These are phyloP conservation scores for Choristoneura rosaceana DNA, from an alignment of 2,888 invertebrate species.

Conservation along the genomic window DNA sequence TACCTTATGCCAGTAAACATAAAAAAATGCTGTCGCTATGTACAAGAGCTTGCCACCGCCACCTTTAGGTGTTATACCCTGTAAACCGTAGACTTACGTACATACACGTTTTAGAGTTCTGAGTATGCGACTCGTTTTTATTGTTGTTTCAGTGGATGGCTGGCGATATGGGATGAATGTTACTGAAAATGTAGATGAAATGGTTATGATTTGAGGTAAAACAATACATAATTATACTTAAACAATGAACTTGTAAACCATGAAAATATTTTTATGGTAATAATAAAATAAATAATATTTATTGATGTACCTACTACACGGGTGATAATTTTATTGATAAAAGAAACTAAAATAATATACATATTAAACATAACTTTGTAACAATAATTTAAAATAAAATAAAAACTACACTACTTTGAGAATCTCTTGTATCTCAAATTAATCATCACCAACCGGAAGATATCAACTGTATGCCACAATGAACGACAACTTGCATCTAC, in stretches of 20 bases:
- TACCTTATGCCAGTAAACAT: neutral
- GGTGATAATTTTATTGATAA: too few relatives aligned
- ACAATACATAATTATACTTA: neutral
- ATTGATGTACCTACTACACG: too few relatives aligned
- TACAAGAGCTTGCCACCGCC: conserved; percentile 28
- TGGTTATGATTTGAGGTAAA: conserved; percentile 43
- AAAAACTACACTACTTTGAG: too few relatives aligned
- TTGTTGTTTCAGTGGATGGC: conserved; percentile 60
- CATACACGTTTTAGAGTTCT: conserved; percentile 80
- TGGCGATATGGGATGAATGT: conserved; percentile 64
- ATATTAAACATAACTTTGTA: too few relatives aligned
- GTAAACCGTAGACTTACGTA: conserved; percentile 67
- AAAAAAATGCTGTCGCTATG: neutral
- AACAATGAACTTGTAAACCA: neutral
- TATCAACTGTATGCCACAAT: too few relatives aligned
- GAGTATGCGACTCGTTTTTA: conserved; percentile 72
- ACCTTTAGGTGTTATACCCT: conserved; percentile 20
- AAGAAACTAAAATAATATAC: too few relatives aligned
- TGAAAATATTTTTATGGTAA: neutral
- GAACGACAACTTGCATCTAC: too few relatives aligned
- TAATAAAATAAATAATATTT: too few relatives aligned
- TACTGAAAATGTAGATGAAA: conserved; percentile 66
- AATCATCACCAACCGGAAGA: too few relatives aligned
- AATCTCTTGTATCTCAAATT: too few relatives aligned
- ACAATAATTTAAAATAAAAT: too few relatives aligned